phyloP scores from a whole-genome alignment of 2,888 invertebrate genomes.

The Tipula helvola region DNA sequence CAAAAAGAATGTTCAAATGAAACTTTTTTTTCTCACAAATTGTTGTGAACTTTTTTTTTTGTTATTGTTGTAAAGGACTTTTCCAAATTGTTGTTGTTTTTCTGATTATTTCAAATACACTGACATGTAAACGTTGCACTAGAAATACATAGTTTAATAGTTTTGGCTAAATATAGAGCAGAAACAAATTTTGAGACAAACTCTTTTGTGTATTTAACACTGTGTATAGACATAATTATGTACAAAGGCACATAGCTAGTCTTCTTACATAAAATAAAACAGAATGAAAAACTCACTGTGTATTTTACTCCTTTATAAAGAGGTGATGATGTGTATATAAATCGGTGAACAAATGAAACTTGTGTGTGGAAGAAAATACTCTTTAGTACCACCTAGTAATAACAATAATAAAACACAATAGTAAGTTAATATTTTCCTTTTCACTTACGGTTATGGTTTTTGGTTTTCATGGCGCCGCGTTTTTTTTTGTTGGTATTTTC shows the following conservation, averaged over 20 bases:
- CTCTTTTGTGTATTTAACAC: neutral
- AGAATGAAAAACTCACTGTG: neutral
- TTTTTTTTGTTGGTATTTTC: neutral
- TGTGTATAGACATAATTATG: neutral
- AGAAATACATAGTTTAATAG: neutral
- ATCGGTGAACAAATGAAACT: neutral
- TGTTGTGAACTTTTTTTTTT: neutral
- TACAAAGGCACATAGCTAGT: neutral
- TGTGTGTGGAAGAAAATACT: neutral
- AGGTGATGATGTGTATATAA: neutral
- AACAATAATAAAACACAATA: neutral
- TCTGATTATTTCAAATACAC: no score
- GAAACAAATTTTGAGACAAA: neutral
- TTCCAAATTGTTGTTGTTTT: neutral
- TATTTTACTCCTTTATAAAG: neutral
- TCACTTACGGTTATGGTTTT: neutral
- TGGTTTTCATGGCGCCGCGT: neutral
- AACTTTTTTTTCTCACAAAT: neutral
- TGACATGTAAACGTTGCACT: no score
- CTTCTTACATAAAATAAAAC: neutral
- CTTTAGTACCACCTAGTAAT: neutral
- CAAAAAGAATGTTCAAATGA: neutral
- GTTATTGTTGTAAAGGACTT: neutral
- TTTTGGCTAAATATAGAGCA: neutral
- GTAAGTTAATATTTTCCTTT: neutral